phyloP scores from a whole-genome alignment of 23 tunicate species.

The Ascidia mentula region DNA sequence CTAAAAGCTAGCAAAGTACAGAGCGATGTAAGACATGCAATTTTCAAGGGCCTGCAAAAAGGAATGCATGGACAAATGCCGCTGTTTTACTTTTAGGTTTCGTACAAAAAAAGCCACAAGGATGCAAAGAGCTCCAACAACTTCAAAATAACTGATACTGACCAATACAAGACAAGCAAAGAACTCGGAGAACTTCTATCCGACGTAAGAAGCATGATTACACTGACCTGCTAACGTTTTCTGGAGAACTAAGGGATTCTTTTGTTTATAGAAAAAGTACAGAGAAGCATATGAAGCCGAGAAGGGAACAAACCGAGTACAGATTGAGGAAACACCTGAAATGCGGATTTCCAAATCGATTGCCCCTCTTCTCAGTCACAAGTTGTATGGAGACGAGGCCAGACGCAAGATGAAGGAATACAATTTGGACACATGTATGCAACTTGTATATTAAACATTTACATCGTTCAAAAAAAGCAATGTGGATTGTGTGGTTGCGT shows the following conservation, averaged over 20 bases:
- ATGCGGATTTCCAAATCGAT: slow-evolving; percentile 84
- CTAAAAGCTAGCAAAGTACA: slow-evolving; percentile 43
- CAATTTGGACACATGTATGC: slow-evolving; percentile 92
- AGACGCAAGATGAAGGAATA: slow-evolving; percentile 78
- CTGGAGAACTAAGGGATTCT: background rate
- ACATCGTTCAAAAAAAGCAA: no score
- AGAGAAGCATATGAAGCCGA: slow-evolving; percentile 67
- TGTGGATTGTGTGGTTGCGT: no score
- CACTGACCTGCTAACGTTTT: background rate
- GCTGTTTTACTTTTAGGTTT: slow-evolving; percentile 11
- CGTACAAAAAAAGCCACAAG: slow-evolving; percentile 64
- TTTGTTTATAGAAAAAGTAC: slow-evolving; percentile 54
- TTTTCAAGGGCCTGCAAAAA: background rate
- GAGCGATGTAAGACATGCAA: slow-evolving; percentile 89
- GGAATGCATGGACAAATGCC: background rate
- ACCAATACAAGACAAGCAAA: slow-evolving; percentile 48
- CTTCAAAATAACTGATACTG: slow-evolving; percentile 84
- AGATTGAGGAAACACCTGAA: slow-evolving; percentile 92
- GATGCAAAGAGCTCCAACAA: slow-evolving; percentile 50
- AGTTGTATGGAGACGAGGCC: slow-evolving; percentile 74
- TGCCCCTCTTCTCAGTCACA: slow-evolving; percentile 77
- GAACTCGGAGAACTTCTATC: slow-evolving; percentile 34
- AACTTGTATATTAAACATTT: no score
- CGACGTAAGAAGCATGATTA: slow-evolving; percentile 33
- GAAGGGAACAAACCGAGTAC: slow-evolving; percentile 65